Evolutionary conservation across 2,888 invertebrate species (phyloP).

Genomic region (Helobdella robusta): DNA sequence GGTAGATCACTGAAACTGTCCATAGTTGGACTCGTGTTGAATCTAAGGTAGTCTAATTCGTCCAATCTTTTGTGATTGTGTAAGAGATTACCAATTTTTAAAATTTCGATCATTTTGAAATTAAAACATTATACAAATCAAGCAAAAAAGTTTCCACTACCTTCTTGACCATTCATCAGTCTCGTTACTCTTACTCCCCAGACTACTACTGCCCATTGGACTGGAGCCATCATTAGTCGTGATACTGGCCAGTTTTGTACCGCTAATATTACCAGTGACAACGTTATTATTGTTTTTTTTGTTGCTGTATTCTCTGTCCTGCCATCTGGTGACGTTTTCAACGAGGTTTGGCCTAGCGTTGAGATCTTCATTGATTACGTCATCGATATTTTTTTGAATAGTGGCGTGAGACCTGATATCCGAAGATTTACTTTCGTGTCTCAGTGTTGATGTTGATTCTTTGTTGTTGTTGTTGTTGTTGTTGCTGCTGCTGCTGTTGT

Average conservation of each 20-base stretch:
- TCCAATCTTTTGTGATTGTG: slow-evolving; percentile 24
- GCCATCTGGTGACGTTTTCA: slow-evolving; percentile 16
- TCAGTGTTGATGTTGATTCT: background rate
- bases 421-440: too few species aligned
- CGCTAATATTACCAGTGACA: background rate
- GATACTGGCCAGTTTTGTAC: background rate
- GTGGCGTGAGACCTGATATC: too few species aligned
- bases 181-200: slow-evolving; percentile 3
- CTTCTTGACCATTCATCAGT: slow-evolving; percentile 12
- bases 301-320: slow-evolving; percentile 1
- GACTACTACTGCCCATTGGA: background rate
- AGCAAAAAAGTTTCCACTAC: background rate
- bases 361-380: too few species aligned
- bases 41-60: slow-evolving; percentile 31
- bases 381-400: too few species aligned
- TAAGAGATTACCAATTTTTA: background rate
- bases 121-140: background rate
- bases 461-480: background rate
- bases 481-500: background rate
- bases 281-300: background rate
- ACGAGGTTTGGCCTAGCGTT: background rate
- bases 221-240: background rate
- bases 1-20: slow-evolving; percentile 28
- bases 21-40: slow-evolving; percentile 15
- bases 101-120: background rate